Conservation (phyloP, 2,113 vertebrate genomes). For the Camelus bactrianus region DNA sequence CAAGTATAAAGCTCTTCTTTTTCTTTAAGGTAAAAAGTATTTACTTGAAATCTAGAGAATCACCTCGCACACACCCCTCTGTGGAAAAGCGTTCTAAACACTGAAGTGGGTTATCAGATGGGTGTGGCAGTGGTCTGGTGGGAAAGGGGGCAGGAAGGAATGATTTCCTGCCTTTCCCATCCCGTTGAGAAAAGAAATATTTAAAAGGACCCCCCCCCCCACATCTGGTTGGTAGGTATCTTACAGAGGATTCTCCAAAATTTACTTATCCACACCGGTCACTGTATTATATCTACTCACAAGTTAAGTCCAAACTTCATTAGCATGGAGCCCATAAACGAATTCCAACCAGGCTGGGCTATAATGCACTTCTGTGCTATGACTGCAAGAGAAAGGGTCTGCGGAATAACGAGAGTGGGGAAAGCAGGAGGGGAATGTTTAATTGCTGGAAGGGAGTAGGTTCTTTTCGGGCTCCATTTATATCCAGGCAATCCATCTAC, state of each 20-base stretch:
- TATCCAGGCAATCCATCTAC: conserved; percentile 66
- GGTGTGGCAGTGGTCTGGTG: rapidly evolving
- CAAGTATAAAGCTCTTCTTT: neutral
- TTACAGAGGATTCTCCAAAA: neutral
- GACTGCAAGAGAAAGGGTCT: neutral
- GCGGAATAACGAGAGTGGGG: neutral
- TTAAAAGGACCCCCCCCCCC: neutral
- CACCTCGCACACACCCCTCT: neutral
- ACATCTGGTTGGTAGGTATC: neutral
- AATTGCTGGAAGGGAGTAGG: conserved; percentile 61
- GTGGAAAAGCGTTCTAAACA: neutral
- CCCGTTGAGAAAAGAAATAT: neutral
- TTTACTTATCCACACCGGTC: neutral
- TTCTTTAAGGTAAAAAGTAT: neutral
- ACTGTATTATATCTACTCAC: neutral
- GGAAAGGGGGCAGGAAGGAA: neutral
- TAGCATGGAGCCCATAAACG: neutral
- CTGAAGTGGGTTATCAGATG: neutral
- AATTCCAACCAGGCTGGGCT: neutral
- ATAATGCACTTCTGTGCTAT: neutral
- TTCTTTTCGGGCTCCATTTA: conserved; percentile 68
- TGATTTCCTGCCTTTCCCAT: neutral
- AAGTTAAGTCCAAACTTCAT: neutral
- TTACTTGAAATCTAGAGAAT: neutral
- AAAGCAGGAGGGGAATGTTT: neutral